Evolutionary conservation across 2,888 invertebrate species (phyloP), one percentile per base, ranked within the genome.

Genomic region (Hypomecis punctinalis): DNA sequence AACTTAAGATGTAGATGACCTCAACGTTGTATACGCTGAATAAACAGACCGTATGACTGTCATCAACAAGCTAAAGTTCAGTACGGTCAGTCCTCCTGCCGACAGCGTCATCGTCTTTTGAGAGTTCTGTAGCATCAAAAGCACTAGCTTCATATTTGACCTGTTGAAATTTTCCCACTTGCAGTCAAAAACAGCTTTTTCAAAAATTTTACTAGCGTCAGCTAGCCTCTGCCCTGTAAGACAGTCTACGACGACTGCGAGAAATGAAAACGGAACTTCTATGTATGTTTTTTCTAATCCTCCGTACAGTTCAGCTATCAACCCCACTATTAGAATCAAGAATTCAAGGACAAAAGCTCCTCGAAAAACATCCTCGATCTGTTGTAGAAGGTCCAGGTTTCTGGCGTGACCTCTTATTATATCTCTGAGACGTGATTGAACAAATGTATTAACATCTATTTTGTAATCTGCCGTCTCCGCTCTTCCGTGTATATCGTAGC

Each of bases 111-210:
- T 63, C 0, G 82, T 81, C 61, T 82, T 89, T 70, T 89, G 90
- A 0, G 89, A 69, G 53, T 69, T 84, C 56, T 81, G 81, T 33
- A 89, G 71, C 67, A 90, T 82, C 4, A 88, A 42, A 6, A 81
- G 58, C 0, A 88, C 79, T 10, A 79, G 79, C 62, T 79, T 85
- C 82, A 77, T 85, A 55, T 88, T 89, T 1, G 56, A 23, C 0
- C 66, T 77, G 51, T 85, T 78, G 23, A 88, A 88, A 11, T 83
- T 83, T 69, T 90, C 89, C 89, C 89, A 90, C 37, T 83, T 78
- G 48, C 85, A 85, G 42, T 75, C 73, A 42, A 88, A 90, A 0
- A 89, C 80, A 0, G 89, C 82, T 0, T 66, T 62, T 51, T 85
- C 83, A 35, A 90, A 88, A 0, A 61, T 53, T 0, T 69, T 13